Percentiles rank a stretch among this genome's conserved stretches.
Evolutionary conservation across 64 coral and sea anemone genomes (phyloP).

Genomic region (Montipora sp.): DNA sequence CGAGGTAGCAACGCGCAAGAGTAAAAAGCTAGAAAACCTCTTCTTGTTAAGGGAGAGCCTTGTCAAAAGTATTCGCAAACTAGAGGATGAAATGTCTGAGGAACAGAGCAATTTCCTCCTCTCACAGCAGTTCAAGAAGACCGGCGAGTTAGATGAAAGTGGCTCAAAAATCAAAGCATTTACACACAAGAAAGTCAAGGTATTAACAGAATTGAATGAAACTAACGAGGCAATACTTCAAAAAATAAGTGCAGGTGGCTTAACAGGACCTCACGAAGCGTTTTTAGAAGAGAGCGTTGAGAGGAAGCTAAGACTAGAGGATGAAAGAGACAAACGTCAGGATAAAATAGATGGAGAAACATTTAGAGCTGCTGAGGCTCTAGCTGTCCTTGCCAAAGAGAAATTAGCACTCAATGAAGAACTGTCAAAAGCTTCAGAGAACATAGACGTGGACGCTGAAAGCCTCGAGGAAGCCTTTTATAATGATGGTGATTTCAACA

Average conservation of each 20-base stretch:
- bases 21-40: background rate
- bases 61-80: background rate
- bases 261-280: conserved; percentile 24
- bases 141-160: background rate
- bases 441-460: conserved; percentile 25
- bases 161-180: conserved; percentile 6
- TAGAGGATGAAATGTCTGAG: conserved; percentile 56
- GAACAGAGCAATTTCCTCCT: conserved; percentile 74
- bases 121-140: conserved; percentile 56
- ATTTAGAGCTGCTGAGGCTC: conserved; percentile 21
- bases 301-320: conserved; percentile 58
- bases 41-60: conserved; percentile 13
- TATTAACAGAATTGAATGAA: conserved; percentile 11
- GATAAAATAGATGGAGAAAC: conserved; percentile 57
- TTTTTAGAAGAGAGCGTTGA: conserved; percentile 33
- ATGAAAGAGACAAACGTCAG: conserved; percentile 20
- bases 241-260: background rate
- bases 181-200: background rate
- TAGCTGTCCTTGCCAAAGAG: conserved; percentile 41
- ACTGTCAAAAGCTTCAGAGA: background rate
- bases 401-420: conserved; percentile 43
- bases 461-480: background rate
- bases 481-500: background rate
- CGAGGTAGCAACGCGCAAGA: background rate
- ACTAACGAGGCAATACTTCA: conserved; percentile 28